Percentiles rank a stretch among this genome's conserved stretches.
Conservation (phyloP, 2,888 invertebrate genomes). For the Argyresthia goedartella region DNA sequence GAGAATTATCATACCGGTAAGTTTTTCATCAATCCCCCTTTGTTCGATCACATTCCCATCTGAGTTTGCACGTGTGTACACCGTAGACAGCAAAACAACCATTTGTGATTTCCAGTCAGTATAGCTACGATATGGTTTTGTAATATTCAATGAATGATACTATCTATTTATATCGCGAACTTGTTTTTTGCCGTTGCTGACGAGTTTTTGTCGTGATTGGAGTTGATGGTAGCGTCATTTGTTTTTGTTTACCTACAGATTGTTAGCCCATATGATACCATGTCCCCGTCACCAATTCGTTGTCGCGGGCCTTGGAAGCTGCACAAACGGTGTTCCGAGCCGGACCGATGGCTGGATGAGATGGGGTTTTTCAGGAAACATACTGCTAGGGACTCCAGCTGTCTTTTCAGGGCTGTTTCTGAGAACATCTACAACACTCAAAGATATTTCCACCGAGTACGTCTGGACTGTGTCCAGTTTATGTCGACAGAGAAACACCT, state of each 20-base stretch:
- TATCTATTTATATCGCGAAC: neutral
- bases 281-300: constrained; percentile 60
- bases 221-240: constrained; percentile 41
- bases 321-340: constrained; percentile 59
- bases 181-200: neutral
- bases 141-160: neutral
- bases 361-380: constrained; percentile 89
- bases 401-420: constrained; percentile 88
- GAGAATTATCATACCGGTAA: constrained; percentile 49
- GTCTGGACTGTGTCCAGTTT: constrained; percentile 80
- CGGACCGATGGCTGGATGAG: constrained; percentile 84
- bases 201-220: neutral
- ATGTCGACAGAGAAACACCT: constrained; percentile 74
- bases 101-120: constrained; percentile 38
- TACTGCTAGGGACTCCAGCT: constrained; percentile 89
- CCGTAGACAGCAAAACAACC: constrained; percentile 62
- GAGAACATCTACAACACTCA: constrained; percentile 84
- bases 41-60: constrained; percentile 14
- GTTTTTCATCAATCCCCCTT: constrained; percentile 22
- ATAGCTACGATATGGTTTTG: constrained; percentile 62
- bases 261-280: constrained; percentile 39
- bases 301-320: constrained; percentile 63
- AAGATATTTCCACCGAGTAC: constrained; percentile 79
- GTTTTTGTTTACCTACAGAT: constrained; percentile 68
- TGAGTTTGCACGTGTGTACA: constrained; percentile 58